phyloP scores from a whole-genome alignment of 1,140 invertebrate species.

The Pteromalus puparum region DNA sequence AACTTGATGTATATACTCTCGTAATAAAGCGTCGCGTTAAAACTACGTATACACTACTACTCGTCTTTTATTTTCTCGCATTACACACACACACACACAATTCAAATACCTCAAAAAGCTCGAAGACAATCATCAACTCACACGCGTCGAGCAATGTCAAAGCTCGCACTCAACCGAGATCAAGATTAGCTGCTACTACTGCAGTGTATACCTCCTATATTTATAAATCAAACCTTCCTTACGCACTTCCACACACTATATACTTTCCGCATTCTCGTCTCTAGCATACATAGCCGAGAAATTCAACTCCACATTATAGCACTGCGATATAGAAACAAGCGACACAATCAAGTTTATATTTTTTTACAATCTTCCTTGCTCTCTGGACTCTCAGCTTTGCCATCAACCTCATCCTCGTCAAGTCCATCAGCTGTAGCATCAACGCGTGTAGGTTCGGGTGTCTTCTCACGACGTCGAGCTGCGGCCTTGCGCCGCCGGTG shows the following conservation, averaged over 20 bases:
- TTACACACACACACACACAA: no score
- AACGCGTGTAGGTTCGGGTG: conserved; percentile 57
- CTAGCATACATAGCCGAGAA: not conserved
- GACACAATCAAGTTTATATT: not conserved
- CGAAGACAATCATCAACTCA: not conserved
- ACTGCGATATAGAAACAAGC: not conserved
- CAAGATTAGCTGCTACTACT: not conserved
- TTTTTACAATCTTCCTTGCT: not conserved
- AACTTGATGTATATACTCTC: not conserved
- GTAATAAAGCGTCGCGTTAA: not conserved
- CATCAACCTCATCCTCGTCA: conserved; percentile 43
- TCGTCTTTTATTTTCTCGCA: no score
- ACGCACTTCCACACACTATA: not conserved
- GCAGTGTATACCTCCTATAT: not conserved
- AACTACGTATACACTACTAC: not conserved
- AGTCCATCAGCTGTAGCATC: not conserved
- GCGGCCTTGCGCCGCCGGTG: conserved; percentile 70
- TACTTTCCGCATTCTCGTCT: not conserved
- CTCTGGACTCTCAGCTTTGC: conserved; percentile 59
- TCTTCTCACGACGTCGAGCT: conserved; percentile 68
- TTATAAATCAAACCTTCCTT: not conserved
- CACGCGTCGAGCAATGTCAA: not conserved
- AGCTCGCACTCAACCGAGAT: not conserved
- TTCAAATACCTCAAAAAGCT: not conserved
- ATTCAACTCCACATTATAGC: no score